Percentiles rank a stretch among this genome's conserved stretches.
phyloP scores from a whole-genome alignment of 2,113 vertebrate genomes.

The Eudorcas thomsonii region DNA sequence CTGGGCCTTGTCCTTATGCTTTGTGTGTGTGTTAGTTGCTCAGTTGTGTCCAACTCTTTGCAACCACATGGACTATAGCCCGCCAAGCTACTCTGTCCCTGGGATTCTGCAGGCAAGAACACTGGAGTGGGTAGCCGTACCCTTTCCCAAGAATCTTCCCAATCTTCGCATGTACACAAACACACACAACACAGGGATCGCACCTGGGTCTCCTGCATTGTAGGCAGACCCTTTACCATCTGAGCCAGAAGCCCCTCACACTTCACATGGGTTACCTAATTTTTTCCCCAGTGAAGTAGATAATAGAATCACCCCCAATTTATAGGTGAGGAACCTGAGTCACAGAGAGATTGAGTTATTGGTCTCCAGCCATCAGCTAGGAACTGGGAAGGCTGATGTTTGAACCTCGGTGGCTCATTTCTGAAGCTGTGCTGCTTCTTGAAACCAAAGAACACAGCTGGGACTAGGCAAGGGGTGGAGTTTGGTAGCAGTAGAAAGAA shows the following conservation, averaged over 20 bases:
- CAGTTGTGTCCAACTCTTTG: not conserved
- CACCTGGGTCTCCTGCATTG: not conserved
- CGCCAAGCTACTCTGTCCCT: not conserved
- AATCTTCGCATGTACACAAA: too few species aligned
- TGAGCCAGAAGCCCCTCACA: not conserved
- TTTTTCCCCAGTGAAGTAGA: not conserved
- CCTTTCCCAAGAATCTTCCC: not conserved
- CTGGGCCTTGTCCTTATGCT: not conserved
- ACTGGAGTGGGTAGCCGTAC: not conserved
- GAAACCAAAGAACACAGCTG: not conserved
- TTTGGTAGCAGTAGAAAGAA: not conserved
- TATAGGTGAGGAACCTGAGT: not conserved
- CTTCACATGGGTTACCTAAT: not conserved
- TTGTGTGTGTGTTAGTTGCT: not conserved
- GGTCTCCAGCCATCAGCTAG: not conserved
- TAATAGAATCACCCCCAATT: not conserved
- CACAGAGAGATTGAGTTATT: not conserved
- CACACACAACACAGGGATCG: not conserved
- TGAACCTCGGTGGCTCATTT: not conserved
- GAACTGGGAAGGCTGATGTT: not conserved
- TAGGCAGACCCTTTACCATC: not conserved
- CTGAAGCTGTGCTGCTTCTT: not conserved
- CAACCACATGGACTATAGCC: not conserved
- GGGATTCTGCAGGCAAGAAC: not conserved
- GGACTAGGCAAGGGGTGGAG: not conserved